A percentile compares a stretch with the other conserved stretches of the same genome.
Evolutionary conservation across 2,113 vertebrate genomes (phyloP).

Genomic region (Barbus barbus): DNA sequence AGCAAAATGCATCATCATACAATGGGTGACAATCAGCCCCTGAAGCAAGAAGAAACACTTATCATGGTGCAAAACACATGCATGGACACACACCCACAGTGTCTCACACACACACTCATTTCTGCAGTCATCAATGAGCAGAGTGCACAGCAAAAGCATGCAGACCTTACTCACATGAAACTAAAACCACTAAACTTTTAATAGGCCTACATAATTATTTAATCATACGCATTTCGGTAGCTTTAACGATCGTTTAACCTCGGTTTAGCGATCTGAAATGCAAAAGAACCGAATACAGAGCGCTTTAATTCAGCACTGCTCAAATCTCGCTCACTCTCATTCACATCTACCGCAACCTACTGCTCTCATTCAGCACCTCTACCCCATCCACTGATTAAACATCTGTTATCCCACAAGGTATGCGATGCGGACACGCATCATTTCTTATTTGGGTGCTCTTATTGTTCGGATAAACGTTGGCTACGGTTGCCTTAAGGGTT

Average conservation of each 20-base stretch:
- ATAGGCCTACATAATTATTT: neutral
- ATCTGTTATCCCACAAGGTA: constrained; percentile 15
- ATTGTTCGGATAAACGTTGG: neutral
- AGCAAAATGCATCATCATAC: constrained; percentile 11
- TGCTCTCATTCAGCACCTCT: constrained; percentile 40
- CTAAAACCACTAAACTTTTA: neutral
- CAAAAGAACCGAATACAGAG: constrained; percentile 1
- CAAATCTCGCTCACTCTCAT: constrained; percentile 13
- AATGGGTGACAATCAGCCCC: neutral
- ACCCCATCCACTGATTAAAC: constrained; percentile 19
- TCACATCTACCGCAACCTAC: constrained; percentile 21
- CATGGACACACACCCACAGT: constrained; percentile 14
- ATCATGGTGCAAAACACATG: constrained; percentile 16
- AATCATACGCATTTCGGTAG: neutral
- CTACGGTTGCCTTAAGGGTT: neutral
- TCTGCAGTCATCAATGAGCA: constrained; percentile 36
- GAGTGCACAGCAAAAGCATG: neutral
- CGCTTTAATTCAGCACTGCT: constrained; percentile 12
- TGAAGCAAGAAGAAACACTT: constrained; percentile 24
- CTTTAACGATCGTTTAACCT: neutral
- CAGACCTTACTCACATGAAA: neutral
- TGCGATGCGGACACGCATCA: neutral
- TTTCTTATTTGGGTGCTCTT: neutral
- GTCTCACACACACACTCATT: neutral
- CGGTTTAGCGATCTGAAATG: neutral